Evolutionary conservation across 2,888 invertebrate species (phyloP).

Genomic region (Thymelicus sylvestris): DNA sequence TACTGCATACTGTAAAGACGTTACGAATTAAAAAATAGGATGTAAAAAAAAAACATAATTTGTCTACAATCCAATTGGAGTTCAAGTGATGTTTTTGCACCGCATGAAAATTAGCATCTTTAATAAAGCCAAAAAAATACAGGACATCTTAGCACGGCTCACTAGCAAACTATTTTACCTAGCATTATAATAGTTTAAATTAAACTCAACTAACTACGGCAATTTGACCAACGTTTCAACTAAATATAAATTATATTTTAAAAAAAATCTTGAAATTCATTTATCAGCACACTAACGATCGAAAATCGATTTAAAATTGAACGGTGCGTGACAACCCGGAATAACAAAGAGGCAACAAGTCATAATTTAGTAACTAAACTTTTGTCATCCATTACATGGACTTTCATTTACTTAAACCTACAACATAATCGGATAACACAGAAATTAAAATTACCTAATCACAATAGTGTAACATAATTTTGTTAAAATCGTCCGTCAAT

Average conservation of each 20-base stretch:
- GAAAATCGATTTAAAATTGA: constrained; percentile 4
- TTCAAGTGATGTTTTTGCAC: not conserved
- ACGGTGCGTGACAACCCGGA: constrained; percentile 7
- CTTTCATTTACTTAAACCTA: constrained; percentile 55
- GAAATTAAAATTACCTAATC: constrained; percentile 52
- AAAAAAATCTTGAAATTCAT: constrained; percentile 5
- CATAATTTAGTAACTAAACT: constrained; percentile 65
- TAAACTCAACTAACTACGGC: constrained; percentile 16
- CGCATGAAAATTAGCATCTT: constrained; percentile 5
- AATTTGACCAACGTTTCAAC: constrained; percentile 15
- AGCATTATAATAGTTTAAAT: constrained; percentile 11
- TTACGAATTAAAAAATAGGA: not conserved
- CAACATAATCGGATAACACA: constrained; percentile 52
- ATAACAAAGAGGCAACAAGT: constrained; percentile 46
- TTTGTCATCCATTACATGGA: constrained; percentile 73
- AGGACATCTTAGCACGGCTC: not conserved
- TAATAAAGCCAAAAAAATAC: constrained; percentile 13
- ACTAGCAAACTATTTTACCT: constrained; percentile 14
- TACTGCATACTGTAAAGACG: not conserved
- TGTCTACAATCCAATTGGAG: not conserved
- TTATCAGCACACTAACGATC: constrained; percentile 2
- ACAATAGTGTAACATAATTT: constrained; percentile 48
- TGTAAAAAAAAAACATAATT: not conserved
- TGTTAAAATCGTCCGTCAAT: constrained; percentile 49
- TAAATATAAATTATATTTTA: constrained; percentile 17